Percentiles rank a stretch among this genome's conserved stretches.
phyloP scores from a whole-genome alignment of 2,888 invertebrate species.

The Xylocampa areola region DNA sequence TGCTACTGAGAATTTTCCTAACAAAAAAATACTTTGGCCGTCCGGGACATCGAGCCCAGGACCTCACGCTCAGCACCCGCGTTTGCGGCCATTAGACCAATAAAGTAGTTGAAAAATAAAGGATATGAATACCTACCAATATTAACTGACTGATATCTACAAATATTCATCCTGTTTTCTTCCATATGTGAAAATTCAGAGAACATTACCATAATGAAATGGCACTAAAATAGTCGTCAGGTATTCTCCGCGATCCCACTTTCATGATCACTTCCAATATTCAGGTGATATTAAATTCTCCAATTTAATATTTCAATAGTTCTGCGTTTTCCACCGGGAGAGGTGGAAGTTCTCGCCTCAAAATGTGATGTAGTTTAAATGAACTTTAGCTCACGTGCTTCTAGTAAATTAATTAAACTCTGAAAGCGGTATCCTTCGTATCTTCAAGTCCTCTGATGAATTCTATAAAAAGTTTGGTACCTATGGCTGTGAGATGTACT shows the following conservation, averaged over 20 bases:
- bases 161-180: no score
- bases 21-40: no score
- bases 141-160: no score
- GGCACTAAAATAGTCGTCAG: neutral
- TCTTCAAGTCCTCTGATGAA: conserved; percentile 50
- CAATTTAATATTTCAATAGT: conserved; percentile 49
- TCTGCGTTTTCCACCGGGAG: conserved; percentile 7
- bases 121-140: no score
- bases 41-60: no score
- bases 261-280: conserved; percentile 28
- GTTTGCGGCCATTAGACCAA: no score
- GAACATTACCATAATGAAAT: conserved; percentile 13
- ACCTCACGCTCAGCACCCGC: no score
- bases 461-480: conserved; percentile 59
- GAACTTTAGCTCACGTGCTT: conserved; percentile 44
- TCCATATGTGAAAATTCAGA: no score
- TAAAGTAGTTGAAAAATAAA: no score
- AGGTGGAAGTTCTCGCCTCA: conserved; percentile 43
- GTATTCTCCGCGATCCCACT: conserved; percentile 12
- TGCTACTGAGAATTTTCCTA: no score
- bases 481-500: conserved; percentile 12
- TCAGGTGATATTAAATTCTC: conserved; percentile 39
- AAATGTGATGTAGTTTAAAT: conserved; percentile 58
- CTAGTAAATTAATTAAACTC: conserved; percentile 61
- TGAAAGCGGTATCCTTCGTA: conserved; percentile 32